phyloP scores from a whole-genome alignment of 1,140 invertebrate genomes.

The Lepidostoma basale region DNA sequence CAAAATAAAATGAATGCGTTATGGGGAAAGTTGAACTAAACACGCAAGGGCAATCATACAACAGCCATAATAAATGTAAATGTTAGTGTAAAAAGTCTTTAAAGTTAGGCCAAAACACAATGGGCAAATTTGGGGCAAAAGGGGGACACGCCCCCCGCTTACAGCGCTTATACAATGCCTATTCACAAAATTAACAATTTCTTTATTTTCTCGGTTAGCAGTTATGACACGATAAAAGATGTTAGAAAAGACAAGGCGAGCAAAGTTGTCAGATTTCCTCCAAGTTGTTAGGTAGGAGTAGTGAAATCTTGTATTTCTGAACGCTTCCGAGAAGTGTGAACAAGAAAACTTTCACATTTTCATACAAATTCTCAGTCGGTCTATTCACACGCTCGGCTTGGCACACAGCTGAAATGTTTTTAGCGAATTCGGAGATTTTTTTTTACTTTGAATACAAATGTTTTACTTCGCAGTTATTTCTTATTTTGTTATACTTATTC shows the following conservation, averaged over 20 bases:
- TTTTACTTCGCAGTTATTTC: too few species aligned
- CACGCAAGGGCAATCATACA: too few species aligned
- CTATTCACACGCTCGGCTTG: background rate
- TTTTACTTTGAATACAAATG: too few species aligned
- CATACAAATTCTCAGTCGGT: background rate
- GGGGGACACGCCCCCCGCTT: background rate
- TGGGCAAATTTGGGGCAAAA: too few species aligned
- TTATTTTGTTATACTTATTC: too few species aligned
- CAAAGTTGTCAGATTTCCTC: constrained; percentile 11
- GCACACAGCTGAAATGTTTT: too few species aligned
- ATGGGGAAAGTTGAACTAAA: too few species aligned
- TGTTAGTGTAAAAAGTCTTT: too few species aligned
- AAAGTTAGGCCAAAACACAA: too few species aligned
- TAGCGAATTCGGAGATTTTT: too few species aligned
- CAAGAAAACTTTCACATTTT: constrained; percentile 12
- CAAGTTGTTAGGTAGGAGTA: constrained; percentile 10
- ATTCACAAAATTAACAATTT: constrained; percentile 7
- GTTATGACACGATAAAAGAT: constrained; percentile 16
- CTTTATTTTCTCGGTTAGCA: background rate
- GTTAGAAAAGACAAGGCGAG: background rate
- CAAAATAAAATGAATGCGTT: too few species aligned
- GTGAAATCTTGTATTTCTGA: constrained; percentile 1
- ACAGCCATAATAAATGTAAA: too few species aligned
- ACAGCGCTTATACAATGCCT: background rate
- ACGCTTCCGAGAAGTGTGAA: constrained; percentile 14